Conservation (phyloP, 2,113 vertebrate genomes). For the Athene cunicularia region DNA sequence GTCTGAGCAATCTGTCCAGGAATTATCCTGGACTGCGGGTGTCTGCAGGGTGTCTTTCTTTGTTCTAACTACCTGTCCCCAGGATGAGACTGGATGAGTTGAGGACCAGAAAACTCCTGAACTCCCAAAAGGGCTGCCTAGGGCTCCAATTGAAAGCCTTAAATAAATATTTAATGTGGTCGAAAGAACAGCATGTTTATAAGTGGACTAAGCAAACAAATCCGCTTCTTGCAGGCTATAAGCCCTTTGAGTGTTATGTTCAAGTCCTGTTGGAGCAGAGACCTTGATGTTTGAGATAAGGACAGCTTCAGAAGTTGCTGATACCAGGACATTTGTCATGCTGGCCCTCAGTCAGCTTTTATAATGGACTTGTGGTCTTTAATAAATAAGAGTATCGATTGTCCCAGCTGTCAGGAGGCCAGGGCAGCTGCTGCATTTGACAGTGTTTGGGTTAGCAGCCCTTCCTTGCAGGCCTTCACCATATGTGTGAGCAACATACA, state of each 20-base stretch:
- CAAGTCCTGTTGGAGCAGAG: not conserved
- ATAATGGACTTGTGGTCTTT: constrained; percentile 30
- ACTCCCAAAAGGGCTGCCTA: not conserved
- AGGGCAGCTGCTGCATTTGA: constrained; percentile 7
- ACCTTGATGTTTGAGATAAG: constrained; percentile 32
- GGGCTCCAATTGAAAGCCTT: not conserved
- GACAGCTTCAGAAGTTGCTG: not conserved
- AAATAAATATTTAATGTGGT: not conserved
- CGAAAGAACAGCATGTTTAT: not conserved
- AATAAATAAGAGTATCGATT: not conserved
- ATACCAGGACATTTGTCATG: not conserved
- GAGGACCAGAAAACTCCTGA: not conserved
- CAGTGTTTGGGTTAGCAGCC: constrained; percentile 44
- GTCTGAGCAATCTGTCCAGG: not conserved
- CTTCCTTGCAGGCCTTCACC: not conserved
- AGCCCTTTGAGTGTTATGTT: not conserved
- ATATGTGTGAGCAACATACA: not conserved
- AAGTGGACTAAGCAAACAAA: constrained; percentile 15
- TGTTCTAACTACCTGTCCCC: not conserved
- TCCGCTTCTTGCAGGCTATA: not conserved
- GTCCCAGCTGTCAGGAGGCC: constrained; percentile 40
- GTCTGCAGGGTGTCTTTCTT: not conserved
- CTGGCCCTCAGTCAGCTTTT: constrained; percentile 24
- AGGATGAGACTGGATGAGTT: not conserved
- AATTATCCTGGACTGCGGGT: not conserved